phyloP scores from a whole-genome alignment of 2,888 invertebrate genomes.

The Sussaba pulchella region DNA sequence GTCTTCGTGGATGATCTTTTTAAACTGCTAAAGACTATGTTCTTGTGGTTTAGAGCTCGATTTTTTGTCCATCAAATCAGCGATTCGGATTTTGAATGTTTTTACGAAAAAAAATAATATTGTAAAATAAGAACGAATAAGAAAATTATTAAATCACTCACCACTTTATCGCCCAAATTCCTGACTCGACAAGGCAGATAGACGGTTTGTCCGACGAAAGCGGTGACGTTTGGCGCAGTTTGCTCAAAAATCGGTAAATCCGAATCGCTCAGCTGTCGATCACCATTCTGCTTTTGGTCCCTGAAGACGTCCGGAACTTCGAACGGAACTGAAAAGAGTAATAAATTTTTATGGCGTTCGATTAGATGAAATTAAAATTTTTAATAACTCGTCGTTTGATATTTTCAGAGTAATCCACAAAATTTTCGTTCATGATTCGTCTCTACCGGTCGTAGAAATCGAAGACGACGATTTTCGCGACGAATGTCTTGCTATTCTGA shows the following conservation, averaged over 20 bases:
- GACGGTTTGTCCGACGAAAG: constrained; percentile 82
- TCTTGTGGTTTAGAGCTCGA: too few species aligned
- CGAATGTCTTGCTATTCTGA: not conserved
- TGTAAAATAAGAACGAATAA: too few species aligned
- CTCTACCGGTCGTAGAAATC: not conserved
- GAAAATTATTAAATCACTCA: constrained; percentile 75
- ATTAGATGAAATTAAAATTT: too few species aligned
- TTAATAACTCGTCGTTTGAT: constrained; percentile 3
- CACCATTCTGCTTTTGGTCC: constrained; percentile 55
- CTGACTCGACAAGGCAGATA: constrained; percentile 82
- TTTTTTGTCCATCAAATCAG: too few species aligned
- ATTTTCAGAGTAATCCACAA: not conserved
- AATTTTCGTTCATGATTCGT: not conserved
- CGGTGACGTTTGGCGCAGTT: constrained; percentile 81
- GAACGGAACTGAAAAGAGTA: constrained; percentile 58
- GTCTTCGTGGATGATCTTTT: too few species aligned
- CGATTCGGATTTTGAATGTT: too few species aligned
- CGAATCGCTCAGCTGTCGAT: constrained; percentile 71
- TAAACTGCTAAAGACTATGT: too few species aligned
- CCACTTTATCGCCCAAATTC: constrained; percentile 82
- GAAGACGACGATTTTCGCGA: not conserved
- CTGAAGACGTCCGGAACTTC: constrained; percentile 57
- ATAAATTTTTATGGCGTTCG: not conserved
- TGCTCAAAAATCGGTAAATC: constrained; percentile 80
- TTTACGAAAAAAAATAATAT: too few species aligned